Evolutionary conservation across 2,888 invertebrate genomes (phyloP).

Genomic region (Drosophila picticornis): DNA sequence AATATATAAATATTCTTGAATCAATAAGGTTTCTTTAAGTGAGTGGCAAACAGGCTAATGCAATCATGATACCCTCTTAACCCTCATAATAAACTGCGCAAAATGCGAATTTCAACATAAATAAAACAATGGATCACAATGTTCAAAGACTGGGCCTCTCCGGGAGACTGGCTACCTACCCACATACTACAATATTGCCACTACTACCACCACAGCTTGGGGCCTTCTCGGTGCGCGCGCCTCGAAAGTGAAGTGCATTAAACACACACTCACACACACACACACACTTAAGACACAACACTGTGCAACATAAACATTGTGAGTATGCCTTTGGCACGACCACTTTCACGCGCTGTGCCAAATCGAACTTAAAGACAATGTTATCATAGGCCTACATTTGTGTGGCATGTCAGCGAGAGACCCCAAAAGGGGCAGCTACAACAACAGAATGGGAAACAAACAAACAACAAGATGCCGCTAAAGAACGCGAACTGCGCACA

Average conservation of each 20-base stretch:
- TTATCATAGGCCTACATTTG: conserved; percentile 78
- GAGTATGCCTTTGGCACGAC: conserved; percentile 57
- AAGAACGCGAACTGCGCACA: conserved; percentile 50
- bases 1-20: neutral
- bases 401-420: conserved; percentile 55
- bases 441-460: conserved; percentile 24
- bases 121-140: conserved; percentile 50
- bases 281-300: neutral
- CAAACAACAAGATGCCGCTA: conserved; percentile 48
- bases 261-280: conserved; percentile 7
- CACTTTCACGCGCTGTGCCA: conserved; percentile 70
- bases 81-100: neutral
- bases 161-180: conserved; percentile 18
- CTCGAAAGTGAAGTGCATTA: conserved; percentile 54
- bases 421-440: conserved; percentile 20
- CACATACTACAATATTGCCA: neutral
- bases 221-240: conserved; percentile 31
- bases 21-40: neutral
- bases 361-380: conserved; percentile 62
- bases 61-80: neutral
- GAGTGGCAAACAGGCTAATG: neutral
- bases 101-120: conserved; percentile 47
- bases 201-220: neutral
- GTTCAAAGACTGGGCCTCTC: conserved; percentile 9
- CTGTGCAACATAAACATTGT: conserved; percentile 17